Conservation (phyloP, 2,797 vertebrate genomes). For the Pempheris klunzingeri region DNA sequence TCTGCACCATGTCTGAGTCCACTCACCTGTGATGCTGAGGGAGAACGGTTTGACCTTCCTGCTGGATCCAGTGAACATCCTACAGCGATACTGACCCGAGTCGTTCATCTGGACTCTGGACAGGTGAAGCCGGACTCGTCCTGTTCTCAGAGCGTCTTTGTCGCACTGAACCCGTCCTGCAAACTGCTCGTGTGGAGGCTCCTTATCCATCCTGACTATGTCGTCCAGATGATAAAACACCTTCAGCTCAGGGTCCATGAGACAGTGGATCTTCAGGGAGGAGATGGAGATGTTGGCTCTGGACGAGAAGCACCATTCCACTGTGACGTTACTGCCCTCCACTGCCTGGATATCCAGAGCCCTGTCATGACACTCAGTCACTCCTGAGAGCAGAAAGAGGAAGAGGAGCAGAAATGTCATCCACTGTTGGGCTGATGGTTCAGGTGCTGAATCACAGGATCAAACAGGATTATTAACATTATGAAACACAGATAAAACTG, state of each 20-base stretch:
- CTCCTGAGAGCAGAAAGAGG: conserved; percentile 14
- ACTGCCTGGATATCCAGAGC: neutral
- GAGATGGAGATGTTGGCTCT: neutral
- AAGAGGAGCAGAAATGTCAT: too few species aligned
- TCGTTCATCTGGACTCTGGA: neutral
- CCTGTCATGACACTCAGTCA: neutral
- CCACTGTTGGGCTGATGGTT: too few species aligned
- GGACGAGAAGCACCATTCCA: neutral
- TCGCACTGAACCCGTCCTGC: conserved; percentile 14
- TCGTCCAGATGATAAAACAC: conserved; percentile 10
- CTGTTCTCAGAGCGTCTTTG: neutral
- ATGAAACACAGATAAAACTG: too few species aligned
- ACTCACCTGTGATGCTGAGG: too few species aligned
- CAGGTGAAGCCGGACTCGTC: neutral
- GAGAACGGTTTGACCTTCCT: too few species aligned
- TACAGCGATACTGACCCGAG: conserved; percentile 16
- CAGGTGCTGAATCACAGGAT: too few species aligned
- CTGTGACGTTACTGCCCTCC: neutral
- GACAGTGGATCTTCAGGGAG: conserved; percentile 22
- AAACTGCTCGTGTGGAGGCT: conserved; percentile 12
- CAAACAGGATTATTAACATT: too few species aligned
- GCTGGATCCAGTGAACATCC: too few species aligned
- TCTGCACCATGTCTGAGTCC: too few species aligned
- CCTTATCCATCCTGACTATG: neutral
- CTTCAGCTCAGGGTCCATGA: neutral